These are phyloP conservation scores for Semotilus atromaculatus DNA, from an alignment of 2,797 vertebrate genomes.

Conservation along the genomic window DNA sequence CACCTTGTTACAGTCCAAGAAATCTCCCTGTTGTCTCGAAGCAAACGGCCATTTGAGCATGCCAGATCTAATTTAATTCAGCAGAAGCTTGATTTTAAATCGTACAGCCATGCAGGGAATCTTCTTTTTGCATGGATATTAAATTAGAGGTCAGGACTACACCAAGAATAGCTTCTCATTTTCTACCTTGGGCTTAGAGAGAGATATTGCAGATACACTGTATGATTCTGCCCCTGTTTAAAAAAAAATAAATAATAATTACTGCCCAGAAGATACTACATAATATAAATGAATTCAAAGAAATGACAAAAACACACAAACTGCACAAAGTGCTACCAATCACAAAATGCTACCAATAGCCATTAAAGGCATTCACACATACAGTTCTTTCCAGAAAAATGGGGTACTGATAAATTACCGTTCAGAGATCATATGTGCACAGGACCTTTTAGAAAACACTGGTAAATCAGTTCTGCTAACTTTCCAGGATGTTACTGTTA, in stretches of 20 bases:
- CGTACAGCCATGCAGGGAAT: slow-evolving; percentile 40
- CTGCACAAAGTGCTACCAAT: background rate
- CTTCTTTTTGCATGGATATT: slow-evolving; percentile 33
- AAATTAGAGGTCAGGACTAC: slow-evolving; percentile 41
- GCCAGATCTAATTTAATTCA: slow-evolving; percentile 45
- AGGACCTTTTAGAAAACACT: too few relatives aligned
- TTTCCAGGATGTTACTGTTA: too few relatives aligned
- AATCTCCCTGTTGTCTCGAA: slow-evolving; percentile 48
- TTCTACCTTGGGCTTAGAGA: background rate
- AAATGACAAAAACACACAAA: background rate
- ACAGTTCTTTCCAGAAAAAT: background rate
- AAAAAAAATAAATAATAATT: background rate
- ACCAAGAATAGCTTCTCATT: slow-evolving; percentile 26
- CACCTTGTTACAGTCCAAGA: slow-evolving; percentile 58
- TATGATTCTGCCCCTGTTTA: background rate
- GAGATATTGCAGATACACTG: background rate
- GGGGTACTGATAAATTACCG: background rate
- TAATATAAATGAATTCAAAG: background rate
- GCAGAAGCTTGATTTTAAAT: slow-evolving; percentile 47
- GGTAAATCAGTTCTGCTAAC: too few relatives aligned
- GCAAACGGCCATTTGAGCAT: slow-evolving; percentile 42
- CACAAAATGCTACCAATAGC: background rate
- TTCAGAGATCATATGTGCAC: background rate
- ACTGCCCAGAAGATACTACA: background rate
- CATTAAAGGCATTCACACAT: background rate